phyloP scores from a whole-genome alignment of 2,797 vertebrate species.

The Gallirallus australis region DNA sequence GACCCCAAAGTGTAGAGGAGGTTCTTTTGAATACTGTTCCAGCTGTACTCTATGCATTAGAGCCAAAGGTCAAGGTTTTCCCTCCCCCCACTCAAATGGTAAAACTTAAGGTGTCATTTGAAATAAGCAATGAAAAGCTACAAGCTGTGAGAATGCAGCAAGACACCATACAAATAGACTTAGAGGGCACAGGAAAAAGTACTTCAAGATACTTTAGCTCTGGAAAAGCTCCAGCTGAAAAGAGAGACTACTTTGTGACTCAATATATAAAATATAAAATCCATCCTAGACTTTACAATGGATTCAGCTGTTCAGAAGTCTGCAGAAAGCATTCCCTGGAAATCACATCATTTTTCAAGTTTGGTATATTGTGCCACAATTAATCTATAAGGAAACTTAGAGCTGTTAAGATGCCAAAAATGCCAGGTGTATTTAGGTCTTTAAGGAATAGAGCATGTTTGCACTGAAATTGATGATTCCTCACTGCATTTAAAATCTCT shows the following conservation, averaged over 20 bases:
- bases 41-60: not conserved
- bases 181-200: not conserved
- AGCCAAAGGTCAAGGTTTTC: constrained; percentile 18
- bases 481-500: not conserved
- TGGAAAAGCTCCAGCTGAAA: not conserved
- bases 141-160: not conserved
- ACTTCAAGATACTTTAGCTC: not conserved
- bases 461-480: not conserved
- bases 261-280: not conserved
- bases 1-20: constrained; percentile 12
- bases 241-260: not conserved
- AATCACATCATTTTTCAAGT: not conserved
- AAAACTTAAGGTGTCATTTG: constrained; percentile 8
- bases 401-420: not conserved
- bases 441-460: not conserved
- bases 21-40: constrained; percentile 7
- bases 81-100: not conserved
- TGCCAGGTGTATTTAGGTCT: not conserved
- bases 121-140: constrained; percentile 30
- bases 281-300: not conserved
- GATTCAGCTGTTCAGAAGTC: not conserved
- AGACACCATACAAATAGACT: not conserved
- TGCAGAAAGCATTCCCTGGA: not conserved
- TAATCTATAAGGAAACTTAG: not conserved
- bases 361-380: not conserved